Conservation (phyloP, 2,113 vertebrate species). For the Anhinga anhinga region DNA sequence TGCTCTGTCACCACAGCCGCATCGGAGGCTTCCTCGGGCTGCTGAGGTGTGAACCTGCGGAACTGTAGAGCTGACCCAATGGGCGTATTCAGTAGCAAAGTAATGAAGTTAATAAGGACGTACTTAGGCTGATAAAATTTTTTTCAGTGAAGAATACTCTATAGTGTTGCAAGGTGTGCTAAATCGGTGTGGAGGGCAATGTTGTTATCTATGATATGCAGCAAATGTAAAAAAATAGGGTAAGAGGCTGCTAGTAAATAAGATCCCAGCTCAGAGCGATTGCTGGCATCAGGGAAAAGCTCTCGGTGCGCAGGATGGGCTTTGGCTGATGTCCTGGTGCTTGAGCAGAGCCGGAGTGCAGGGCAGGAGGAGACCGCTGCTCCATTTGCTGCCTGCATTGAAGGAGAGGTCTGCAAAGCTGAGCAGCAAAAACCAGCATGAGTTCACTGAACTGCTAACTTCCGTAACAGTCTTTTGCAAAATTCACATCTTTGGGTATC, state of each 20-base stretch:
- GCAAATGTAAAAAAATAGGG: neutral
- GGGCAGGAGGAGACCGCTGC: neutral
- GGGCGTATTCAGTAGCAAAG: neutral
- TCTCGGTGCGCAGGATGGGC: neutral
- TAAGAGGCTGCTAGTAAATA: neutral
- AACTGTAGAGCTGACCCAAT: neutral
- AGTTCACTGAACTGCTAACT: neutral
- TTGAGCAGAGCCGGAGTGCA: accelerated
- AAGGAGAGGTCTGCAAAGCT: neutral
- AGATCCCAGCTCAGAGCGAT: neutral
- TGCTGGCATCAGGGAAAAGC: neutral
- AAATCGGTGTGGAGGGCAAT: neutral
- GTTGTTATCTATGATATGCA: neutral
- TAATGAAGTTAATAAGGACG: neutral
- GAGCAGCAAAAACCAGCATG: accelerated
- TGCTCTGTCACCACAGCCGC: neutral
- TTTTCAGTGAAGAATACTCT: neutral
- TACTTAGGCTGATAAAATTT: neutral
- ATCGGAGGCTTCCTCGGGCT: neutral
- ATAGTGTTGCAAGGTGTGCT: neutral
- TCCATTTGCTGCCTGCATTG: too few species aligned
- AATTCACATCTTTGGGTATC: neutral
- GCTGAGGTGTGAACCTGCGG: neutral
- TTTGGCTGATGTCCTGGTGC: accelerated
- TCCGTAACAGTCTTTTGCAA: neutral